These are phyloP conservation scores for Podilymbus podiceps DNA, from an alignment of 2,113 vertebrate species.

Conservation along the genomic window DNA sequence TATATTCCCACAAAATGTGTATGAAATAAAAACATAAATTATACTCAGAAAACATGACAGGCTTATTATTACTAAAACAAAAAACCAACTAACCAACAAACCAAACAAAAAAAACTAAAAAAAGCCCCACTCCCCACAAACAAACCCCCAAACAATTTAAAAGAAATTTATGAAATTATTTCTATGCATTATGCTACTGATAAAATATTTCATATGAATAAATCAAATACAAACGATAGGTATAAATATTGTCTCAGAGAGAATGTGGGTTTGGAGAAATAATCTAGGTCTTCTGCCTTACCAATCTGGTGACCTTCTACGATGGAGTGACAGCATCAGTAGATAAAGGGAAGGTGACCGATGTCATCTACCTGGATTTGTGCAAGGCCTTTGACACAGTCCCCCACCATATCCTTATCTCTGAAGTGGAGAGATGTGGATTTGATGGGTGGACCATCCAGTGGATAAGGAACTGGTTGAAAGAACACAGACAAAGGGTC, in stretches of 20 bases:
- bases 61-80: not conserved
- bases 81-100: not conserved
- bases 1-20: not conserved
- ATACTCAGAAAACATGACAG: not conserved
- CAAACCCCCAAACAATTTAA: not conserved
- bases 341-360: no score
- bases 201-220: not conserved
- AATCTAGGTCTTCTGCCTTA: not conserved
- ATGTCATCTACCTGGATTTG: no score
- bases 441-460: no score
- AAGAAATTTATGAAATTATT: not conserved
- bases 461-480: no score
- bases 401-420: no score
- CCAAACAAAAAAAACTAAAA: not conserved
- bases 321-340: no score
- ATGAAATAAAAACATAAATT: not conserved
- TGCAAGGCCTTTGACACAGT: no score
- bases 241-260: not conserved
- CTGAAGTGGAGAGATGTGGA: no score
- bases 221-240: not conserved
- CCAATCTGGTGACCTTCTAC: no score
- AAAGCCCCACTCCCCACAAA: no score
- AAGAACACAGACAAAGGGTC: no score
- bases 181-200: not conserved
- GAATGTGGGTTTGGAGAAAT: not conserved